phyloP scores from a whole-genome alignment of 2,113 vertebrate genomes.

The Manacus vitellinus region DNA sequence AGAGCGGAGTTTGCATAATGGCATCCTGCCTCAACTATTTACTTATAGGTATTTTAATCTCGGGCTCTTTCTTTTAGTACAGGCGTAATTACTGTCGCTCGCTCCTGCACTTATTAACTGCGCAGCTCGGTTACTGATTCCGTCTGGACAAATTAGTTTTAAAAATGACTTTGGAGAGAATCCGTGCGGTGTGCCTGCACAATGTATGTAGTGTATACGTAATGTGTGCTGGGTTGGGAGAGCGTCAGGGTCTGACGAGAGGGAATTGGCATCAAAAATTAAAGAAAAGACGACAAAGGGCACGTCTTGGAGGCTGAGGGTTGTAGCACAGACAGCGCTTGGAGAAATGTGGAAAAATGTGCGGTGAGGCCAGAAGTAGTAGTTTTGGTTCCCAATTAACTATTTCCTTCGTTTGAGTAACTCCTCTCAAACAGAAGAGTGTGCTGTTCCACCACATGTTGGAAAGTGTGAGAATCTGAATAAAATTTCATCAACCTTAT shows the following conservation, averaged over 20 bases:
- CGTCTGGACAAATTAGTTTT: constrained; percentile 47
- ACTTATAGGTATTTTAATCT: constrained; percentile 70
- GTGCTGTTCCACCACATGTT: constrained; percentile 84
- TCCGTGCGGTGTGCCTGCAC: not conserved
- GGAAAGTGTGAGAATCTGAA: constrained; percentile 75
- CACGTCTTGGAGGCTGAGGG: not conserved
- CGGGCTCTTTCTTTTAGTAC: constrained; percentile 76
- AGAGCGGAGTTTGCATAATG: constrained; percentile 77
- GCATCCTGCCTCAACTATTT: constrained; percentile 68
- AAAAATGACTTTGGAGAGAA: constrained; percentile 40
- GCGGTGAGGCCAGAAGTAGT: constrained; percentile 52
- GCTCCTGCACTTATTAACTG: constrained; percentile 45
- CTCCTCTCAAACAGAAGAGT: constrained; percentile 84
- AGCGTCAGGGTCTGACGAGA: not conserved
- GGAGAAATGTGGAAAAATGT: constrained; percentile 43
- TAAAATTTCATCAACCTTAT: constrained; percentile 78
- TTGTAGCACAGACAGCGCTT: not conserved
- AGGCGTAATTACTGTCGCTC: constrained; percentile 73
- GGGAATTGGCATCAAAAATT: not conserved
- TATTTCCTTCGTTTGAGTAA: constrained; percentile 77
- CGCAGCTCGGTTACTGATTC: constrained; percentile 20
- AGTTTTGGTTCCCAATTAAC: constrained; percentile 70
- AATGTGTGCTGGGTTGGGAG: not conserved
- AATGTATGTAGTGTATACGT: not conserved
- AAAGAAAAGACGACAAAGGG: constrained; percentile 24